Evolutionary conservation across 2,888 invertebrate species (phyloP), one percentile per base, ranked within the genome.

Genomic region (Fragum sueziense): DNA sequence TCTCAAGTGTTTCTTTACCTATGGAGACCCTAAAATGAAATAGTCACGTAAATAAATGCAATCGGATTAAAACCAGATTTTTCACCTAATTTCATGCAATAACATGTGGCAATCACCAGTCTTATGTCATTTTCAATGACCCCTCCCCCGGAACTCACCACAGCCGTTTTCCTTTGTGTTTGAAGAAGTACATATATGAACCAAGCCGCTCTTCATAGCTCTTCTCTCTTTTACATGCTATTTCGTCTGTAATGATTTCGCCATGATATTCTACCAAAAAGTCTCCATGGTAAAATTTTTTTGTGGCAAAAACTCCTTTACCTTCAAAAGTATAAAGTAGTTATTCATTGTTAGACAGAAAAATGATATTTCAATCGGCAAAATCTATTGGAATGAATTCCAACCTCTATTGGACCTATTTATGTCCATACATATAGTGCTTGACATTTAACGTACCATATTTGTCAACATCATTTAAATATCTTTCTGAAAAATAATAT

Each of bases 241-340:
- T 67, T 59, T 52, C 57, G 27, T 68, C 29, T 14, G 74, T n/a
- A 25, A 74, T 74, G 20, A 74, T 31, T 25, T 74, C 74, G 20
- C 74, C 74, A 22, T 27, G 27, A 37, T 68, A 74, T 29, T 74
- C 74, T 14, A 74, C n/a, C 27, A 74, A n/a, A 29, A 74, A 74
- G n/a, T 31, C 51, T 25, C 74, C 68, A n/a, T 22, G 29, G 20
- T n/a, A 51, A n/a, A 37, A 47, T 9, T 59, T 57, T 22, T 34
- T 31, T 31, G 22, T 37, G 20, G 57, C 52, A 67, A 67, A 74
- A 20, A 74, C 52, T 6, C 74, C 74, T 74, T 74, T 74, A 7
- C 74, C 74, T 74, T 27, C 17, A 61, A 27, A 37, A 14, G 37
- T 37, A 37, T 37, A 37, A 37, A 37, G 6, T 37, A 37, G 37